Conservation (phyloP, 2,888 invertebrate species). For the Ypsolopha sequella region DNA sequence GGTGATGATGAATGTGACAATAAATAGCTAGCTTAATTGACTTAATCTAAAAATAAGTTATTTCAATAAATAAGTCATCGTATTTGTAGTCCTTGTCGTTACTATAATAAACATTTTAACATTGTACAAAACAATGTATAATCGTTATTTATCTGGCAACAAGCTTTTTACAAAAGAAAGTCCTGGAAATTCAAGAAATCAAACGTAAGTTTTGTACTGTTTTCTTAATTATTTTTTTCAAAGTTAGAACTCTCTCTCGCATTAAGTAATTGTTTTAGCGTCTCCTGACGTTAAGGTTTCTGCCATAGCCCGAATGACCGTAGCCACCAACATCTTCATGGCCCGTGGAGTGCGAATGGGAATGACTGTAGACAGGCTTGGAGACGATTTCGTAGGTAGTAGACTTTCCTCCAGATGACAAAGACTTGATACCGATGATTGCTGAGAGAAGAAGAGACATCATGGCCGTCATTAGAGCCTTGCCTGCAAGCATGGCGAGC, state of each 20-base stretch:
- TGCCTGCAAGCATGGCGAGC: conserved; percentile 83
- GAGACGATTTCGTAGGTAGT: conserved; percentile 89
- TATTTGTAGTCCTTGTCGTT: neutral
- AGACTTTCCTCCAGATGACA: conserved; percentile 77
- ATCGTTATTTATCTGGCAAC: no score
- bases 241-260: no score
- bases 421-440: conserved; percentile 80
- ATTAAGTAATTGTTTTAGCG: conserved; percentile 20
- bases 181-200: no score
- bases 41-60: neutral
- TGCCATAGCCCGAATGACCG: conserved; percentile 67
- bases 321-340: conserved; percentile 71
- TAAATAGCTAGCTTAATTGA: neutral
- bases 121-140: no score
- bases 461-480: conserved; percentile 85
- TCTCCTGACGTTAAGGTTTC: conserved; percentile 40
- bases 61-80: conserved; percentile 9
- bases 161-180: no score
- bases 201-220: no score
- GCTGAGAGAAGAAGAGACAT: conserved; percentile 84
- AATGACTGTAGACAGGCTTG: conserved; percentile 81
- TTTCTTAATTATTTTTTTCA: no score
- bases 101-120: neutral
- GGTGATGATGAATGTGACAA: no score
- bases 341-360: conserved; percentile 70